A percentile compares a stretch with the other conserved stretches of the same genome.
phyloP scores from a whole-genome alignment of 2,113 vertebrate genomes.

The Danionella cerebrum region DNA sequence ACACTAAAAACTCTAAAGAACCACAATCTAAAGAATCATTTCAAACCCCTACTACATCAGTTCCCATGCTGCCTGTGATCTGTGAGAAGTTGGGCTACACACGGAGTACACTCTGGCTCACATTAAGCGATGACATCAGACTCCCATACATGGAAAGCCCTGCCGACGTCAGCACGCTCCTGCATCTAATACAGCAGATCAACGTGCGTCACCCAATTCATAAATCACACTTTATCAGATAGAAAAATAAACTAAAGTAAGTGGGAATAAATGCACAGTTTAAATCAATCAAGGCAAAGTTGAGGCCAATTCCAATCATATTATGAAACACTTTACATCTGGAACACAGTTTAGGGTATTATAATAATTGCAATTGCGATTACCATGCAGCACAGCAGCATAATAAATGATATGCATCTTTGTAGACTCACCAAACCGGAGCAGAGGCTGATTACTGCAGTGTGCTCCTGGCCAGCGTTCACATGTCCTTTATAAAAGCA shows the following conservation, averaged over 20 bases:
- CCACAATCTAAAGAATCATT: no score
- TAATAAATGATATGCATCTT: not conserved
- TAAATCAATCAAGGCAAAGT: no score
- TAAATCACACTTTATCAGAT: not conserved
- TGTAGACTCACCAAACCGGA: constrained; percentile 87
- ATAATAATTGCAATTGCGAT: no score
- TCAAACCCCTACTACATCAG: not conserved
- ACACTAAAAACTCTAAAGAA: not conserved
- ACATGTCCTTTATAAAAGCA: constrained; percentile 96
- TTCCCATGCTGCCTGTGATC: not conserved
- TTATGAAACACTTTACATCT: no score
- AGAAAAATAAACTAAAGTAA: no score
- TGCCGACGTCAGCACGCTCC: constrained; percentile 53
- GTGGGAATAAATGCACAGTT: no score
- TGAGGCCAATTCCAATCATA: no score
- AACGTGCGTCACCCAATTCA: constrained; percentile 46
- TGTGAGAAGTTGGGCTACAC: not conserved
- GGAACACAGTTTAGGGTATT: no score
- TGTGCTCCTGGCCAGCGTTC: constrained; percentile 79
- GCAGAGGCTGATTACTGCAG: constrained; percentile 93
- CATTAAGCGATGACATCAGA: not conserved
- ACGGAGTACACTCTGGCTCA: not conserved
- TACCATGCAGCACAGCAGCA: no score
- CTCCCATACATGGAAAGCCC: constrained; percentile 7
- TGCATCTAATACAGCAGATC: constrained; percentile 37